phyloP scores from a whole-genome alignment of 2,797 vertebrate species.

The Antrozous pallidus region DNA sequence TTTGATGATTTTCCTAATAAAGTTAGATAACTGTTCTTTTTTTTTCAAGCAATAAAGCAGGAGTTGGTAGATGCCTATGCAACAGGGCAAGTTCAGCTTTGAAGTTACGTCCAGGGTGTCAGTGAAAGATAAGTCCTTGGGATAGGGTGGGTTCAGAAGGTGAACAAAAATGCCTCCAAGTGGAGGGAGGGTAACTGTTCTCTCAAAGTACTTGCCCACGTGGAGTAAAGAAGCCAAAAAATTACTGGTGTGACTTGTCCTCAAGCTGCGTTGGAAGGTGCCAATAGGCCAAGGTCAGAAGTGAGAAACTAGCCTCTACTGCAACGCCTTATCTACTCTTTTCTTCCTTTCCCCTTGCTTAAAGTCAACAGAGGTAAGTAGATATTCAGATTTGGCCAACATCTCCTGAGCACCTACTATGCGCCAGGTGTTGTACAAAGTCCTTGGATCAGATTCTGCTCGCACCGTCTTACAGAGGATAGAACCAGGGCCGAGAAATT shows the following conservation, averaged over 20 bases:
- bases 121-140: not conserved
- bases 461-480: not conserved
- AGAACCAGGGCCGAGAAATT: not conserved
- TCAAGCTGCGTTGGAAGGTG: not conserved
- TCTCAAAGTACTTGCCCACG: not conserved
- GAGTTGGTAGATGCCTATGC: not conserved
- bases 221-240: not conserved
- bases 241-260: not conserved
- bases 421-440: not conserved
- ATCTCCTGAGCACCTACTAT: not conserved
- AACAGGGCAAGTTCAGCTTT: not conserved
- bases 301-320: not conserved
- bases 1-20: not conserved
- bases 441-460: not conserved
- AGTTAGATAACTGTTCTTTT: not conserved
- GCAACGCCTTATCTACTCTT: not conserved
- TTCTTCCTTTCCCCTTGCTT: not conserved
- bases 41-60: not conserved
- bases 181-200: not conserved
- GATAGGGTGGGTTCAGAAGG: not conserved
- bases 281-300: not conserved
- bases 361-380: not conserved
- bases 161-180: not conserved
- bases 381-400: not conserved
- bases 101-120: not conserved